These are phyloP conservation scores for Orchesellides sinensis DNA, from an alignment of 2,888 invertebrate genomes.

Conservation along the genomic window DNA sequence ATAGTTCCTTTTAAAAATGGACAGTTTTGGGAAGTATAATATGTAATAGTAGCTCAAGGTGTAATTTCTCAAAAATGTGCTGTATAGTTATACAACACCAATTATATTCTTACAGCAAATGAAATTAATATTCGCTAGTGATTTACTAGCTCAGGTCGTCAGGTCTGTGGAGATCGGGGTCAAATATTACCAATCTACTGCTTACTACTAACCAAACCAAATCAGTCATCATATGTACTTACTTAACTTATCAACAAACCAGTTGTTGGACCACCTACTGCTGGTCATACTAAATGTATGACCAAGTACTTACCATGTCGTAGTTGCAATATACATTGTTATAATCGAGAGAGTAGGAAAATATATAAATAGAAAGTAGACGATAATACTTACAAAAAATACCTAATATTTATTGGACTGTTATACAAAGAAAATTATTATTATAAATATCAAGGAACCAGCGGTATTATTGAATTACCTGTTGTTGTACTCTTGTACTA, in stretches of 20 bases:
- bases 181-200: no score
- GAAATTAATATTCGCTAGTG: no score
- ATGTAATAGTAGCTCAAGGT: no score
- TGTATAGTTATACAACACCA: no score
- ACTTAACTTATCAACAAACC: constrained; percentile 52
- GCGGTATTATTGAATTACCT: constrained; percentile 19
- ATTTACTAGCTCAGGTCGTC: no score
- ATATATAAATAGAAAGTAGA: background rate
- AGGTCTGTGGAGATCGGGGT: no score
- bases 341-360: background rate
- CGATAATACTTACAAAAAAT: background rate
- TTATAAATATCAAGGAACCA: background rate
- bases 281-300: background rate
- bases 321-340: no score
- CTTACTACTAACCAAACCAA: no score
- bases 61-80: no score
- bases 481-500: background rate
- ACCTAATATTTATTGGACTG: background rate
- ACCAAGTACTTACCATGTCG: background rate
- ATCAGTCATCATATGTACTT: constrained; percentile 14
- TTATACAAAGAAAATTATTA: background rate
- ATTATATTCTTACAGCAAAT: no score
- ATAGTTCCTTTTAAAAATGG: no score
- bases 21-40: no score
- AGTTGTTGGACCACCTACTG: constrained; percentile 59